Conservation (phyloP, 2,797 vertebrate species). For the Masticophis lateralis region DNA sequence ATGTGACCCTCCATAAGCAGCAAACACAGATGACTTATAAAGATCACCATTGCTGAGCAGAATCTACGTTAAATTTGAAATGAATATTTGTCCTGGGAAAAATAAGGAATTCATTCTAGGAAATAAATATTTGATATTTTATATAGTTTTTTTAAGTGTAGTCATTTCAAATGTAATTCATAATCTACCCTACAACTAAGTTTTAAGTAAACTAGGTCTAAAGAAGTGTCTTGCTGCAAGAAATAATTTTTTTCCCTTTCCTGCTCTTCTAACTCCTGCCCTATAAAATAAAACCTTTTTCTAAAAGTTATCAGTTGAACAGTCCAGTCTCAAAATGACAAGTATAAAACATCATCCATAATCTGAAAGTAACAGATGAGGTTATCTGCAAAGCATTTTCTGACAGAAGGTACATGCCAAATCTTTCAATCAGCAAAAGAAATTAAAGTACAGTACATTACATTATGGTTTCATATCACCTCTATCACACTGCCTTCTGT, state of each 20-base stretch:
- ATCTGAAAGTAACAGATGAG: constrained; percentile 19
- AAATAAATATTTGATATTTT: neutral
- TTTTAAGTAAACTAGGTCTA: neutral
- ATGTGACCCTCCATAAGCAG: neutral
- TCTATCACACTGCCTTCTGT: constrained; percentile 2
- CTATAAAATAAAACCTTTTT: neutral
- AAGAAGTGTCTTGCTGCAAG: neutral
- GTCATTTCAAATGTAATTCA: neutral
- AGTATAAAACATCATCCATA: neutral
- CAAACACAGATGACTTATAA: neutral
- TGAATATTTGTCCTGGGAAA: neutral
- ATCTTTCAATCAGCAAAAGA: constrained; percentile 40
- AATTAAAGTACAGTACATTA: constrained; percentile 30
- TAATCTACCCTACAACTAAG: neutral
- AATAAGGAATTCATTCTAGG: neutral
- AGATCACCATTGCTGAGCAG: neutral
- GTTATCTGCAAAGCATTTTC: constrained; percentile 34
- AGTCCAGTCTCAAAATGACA: constrained; percentile 24
- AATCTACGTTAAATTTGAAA: neutral
- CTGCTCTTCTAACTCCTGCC: neutral
- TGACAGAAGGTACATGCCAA: constrained; percentile 6
- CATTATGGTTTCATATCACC: neutral
- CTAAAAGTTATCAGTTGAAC: neutral
- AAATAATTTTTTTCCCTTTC: neutral
- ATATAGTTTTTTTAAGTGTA: neutral